phyloP scores from a whole-genome alignment of 2,113 vertebrate genomes.

The Apaloderma vittatum region DNA sequence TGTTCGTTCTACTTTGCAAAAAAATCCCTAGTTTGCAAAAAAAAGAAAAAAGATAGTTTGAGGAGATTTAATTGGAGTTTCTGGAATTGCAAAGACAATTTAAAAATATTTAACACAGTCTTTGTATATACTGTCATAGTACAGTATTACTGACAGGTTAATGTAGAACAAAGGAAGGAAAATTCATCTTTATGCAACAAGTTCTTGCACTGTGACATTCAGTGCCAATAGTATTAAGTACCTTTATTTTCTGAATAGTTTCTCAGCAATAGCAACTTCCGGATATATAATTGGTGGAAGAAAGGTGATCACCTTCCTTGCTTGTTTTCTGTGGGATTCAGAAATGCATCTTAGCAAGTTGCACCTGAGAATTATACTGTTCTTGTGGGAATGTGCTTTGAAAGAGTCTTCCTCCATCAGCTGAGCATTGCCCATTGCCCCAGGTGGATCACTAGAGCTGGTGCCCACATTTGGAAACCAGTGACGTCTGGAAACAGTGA shows the following conservation, averaged over 20 bases:
- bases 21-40: background rate
- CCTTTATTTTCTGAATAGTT: background rate
- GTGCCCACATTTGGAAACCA: background rate
- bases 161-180: slow-evolving; percentile 2
- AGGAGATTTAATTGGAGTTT: background rate
- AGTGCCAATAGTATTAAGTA: background rate
- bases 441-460: background rate
- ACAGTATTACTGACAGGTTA: background rate
- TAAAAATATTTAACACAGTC: background rate
- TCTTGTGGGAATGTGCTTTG: background rate
- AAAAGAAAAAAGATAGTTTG: background rate
- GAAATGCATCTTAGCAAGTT: background rate
- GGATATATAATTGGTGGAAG: background rate
- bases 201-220: background rate
- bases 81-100: background rate
- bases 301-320: background rate
- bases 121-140: background rate
- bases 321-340: background rate
- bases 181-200: background rate
- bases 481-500: background rate
- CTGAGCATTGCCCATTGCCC: background rate
- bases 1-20: background rate
- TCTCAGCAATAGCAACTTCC: background rate
- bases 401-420: background rate
- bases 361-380: background rate